Conservation (phyloP, 2,797 vertebrate species). For the Falco naumanni region DNA sequence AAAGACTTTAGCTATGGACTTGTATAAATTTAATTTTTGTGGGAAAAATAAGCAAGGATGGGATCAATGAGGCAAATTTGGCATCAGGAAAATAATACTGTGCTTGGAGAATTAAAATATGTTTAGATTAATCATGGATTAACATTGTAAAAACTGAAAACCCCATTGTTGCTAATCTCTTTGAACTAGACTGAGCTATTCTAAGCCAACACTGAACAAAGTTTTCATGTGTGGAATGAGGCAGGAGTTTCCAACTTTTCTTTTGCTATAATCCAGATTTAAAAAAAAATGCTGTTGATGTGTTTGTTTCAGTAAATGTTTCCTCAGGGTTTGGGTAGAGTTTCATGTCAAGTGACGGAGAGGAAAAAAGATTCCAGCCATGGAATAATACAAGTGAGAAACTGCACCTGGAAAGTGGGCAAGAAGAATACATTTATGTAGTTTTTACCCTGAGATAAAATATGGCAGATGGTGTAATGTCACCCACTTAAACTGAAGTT, state of each 20-base stretch:
- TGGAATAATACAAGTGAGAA: not conserved
- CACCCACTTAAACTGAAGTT: not conserved
- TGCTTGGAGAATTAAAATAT: conserved; percentile 35
- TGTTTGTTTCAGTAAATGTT: not conserved
- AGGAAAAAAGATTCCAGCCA: not conserved
- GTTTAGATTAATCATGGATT: conserved; percentile 39
- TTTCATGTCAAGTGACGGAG: not conserved
- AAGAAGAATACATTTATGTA: not conserved
- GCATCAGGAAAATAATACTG: conserved; percentile 30
- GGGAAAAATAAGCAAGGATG: not conserved
- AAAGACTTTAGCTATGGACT: not conserved
- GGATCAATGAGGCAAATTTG: conserved; percentile 19
- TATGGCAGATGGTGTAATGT: not conserved
- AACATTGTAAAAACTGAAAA: conserved; percentile 43
- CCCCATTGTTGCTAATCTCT: not conserved
- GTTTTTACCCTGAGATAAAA: not conserved
- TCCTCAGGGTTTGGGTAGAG: not conserved
- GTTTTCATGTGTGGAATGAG: conserved; percentile 13
- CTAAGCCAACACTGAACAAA: not conserved
- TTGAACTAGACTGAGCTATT: conserved; percentile 30
- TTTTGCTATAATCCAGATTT: not conserved
- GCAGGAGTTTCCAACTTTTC: conserved; percentile 12
- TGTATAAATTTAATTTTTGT: not conserved
- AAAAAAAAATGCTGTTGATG: not conserved
- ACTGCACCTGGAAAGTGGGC: not conserved